A percentile compares a stretch with the other conserved stretches of the same genome.
Evolutionary conservation across 2,113 vertebrate species (phyloP).

Genomic region (Puffinus mauretanicus): DNA sequence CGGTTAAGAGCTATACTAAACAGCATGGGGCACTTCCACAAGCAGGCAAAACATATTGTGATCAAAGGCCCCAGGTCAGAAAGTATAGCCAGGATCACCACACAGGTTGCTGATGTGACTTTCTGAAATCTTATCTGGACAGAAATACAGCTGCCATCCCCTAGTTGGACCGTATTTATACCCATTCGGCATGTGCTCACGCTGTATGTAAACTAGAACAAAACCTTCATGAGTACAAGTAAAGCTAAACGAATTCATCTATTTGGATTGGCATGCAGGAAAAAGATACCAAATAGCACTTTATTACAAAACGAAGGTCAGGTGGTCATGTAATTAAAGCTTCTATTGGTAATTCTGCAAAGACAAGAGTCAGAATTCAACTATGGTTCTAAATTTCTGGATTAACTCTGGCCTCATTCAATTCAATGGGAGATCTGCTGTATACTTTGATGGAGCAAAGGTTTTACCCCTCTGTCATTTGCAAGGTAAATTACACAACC

Average conservation of each 20-base stretch:
- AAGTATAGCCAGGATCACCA: not conserved
- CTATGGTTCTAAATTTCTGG: not conserved
- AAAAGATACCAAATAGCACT: not conserved
- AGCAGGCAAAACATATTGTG: not conserved
- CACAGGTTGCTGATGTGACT: not conserved
- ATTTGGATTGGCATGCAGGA: not conserved
- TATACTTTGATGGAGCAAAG: not conserved
- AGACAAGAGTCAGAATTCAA: not conserved
- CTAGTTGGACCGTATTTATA: not conserved
- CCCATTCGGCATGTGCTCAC: not conserved
- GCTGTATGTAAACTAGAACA: not conserved
- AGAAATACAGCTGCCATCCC: not conserved
- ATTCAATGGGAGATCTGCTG: not conserved
- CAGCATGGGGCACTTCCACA: not conserved
- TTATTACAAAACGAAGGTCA: not conserved
- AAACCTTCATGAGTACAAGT: not conserved
- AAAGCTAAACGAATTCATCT: not conserved
- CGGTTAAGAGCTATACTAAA: not conserved
- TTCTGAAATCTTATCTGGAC: not conserved
- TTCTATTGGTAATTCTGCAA: not conserved
- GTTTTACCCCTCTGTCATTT: not conserved
- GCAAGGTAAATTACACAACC: not conserved
- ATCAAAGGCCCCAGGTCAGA: not conserved
- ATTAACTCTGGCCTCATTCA: not conserved
- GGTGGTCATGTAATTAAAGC: not conserved